Percentiles rank a stretch among this genome's conserved stretches.
phyloP scores from a whole-genome alignment of 1,140 invertebrate species.

The Sesamia nonagrioides region DNA sequence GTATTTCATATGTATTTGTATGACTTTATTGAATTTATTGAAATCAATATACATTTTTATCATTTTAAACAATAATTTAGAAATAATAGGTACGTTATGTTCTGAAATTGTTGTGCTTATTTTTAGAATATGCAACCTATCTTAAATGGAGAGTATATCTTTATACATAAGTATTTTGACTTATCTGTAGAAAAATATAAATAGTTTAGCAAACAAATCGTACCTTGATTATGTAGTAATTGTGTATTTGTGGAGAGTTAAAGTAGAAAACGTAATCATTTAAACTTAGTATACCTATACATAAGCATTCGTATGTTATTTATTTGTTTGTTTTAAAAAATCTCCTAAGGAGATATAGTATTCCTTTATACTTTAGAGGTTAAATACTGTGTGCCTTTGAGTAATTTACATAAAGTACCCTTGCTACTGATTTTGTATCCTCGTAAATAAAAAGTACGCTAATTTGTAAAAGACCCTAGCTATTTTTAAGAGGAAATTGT shows the following conservation, averaged over 20 bases:
- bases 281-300: background rate
- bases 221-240: background rate
- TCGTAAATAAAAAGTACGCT: background rate
- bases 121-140: background rate
- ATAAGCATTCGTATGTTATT: constrained; percentile 1
- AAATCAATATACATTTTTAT: background rate
- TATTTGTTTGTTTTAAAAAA: constrained; percentile 31
- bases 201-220: background rate
- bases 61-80: background rate
- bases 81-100: background rate
- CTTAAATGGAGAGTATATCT: background rate
- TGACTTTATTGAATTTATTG: no score
- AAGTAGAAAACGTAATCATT: background rate
- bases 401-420: background rate
- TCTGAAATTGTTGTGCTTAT: background rate
- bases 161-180: no score
- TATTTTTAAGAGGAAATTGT: background rate
- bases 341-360: constrained; percentile 38
- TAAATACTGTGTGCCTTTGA: constrained; percentile 18
- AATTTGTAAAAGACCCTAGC: constrained; percentile 10
- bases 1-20: no score
- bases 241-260: constrained; percentile 5
- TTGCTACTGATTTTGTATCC: constrained; percentile 22
- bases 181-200: constrained; percentile 3
- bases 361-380: constrained; percentile 19